Base-by-base conservation (phyloP, 2,797 vertebrate genomes). In the Schizopygopsis malacanthus region DNA sequence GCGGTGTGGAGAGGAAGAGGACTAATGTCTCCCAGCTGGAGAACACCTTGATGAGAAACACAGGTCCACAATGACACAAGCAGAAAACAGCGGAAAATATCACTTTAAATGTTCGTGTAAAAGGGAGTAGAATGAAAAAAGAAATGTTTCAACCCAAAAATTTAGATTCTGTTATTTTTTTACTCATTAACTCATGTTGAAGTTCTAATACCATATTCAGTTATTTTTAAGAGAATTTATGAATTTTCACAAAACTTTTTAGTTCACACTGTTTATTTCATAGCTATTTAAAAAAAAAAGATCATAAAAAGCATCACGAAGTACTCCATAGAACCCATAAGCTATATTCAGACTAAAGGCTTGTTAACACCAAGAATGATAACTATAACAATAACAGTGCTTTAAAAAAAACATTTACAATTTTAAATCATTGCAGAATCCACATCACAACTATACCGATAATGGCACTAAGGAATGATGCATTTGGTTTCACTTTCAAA, bases 1-100 rank as follows among this genome's bases (percentile, higher is more conserved):
- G 82, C 10, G 47, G 83, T 78, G 67, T 72, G 75, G 59, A 70
- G 80, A 94, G 92, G 89, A 78, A 88, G 85, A 91, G 91, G 87
- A 86, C 90, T 94, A 95, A 96, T 95, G 91, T 89, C 89, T 92
- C 93, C 94, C 94, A 95, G 93, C 93, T 96, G 89, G 89, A 92
- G 90, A 87, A 91, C 92, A 93, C 93, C 90, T 93, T 90, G 91
- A 95, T 94, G 89, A 87, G 88, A 88, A 91, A 89, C 89, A 63
- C 82, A 89, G 73, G 67, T 63, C 59, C 77, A 76, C 45, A 65
- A 56, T 59, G 59, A 63, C 84, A 81, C 67, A 22, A 61, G 43
- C 75, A 71, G 43, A 85, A 33, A 50, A 63, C 37, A 63, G 37
- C 4, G 2, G 5, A 78, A 41, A 81, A 76, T 41, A 69, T 54